These are phyloP conservation scores for Enteromius fasciolatus DNA, from an alignment of 2,797 vertebrate species.

Conservation along the genomic window DNA sequence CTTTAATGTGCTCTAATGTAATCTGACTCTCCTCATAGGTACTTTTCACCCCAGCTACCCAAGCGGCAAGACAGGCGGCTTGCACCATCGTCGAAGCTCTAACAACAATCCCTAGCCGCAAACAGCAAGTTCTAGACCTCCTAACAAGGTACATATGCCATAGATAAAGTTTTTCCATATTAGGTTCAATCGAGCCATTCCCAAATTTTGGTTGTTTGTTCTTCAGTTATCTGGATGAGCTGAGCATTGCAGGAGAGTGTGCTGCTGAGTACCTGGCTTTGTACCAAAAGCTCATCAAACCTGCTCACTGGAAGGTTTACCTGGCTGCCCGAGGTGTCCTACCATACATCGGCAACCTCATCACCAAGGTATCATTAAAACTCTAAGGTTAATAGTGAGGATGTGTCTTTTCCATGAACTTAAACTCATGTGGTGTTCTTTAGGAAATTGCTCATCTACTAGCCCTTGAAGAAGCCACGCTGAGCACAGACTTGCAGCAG, in stretches of 20 bases:
- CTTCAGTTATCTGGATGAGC: slow-evolving; percentile 92
- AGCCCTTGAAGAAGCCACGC: slow-evolving; percentile 93
- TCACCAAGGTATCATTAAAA: slow-evolving; percentile 87
- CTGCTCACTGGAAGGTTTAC: slow-evolving; percentile 97
- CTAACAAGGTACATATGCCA: slow-evolving; percentile 87
- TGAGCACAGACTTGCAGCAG: slow-evolving; percentile 97
- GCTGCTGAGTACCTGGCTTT: slow-evolving; percentile 93
- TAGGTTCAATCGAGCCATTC: background rate
- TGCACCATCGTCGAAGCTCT: slow-evolving; percentile 97
- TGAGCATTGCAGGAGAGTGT: slow-evolving; percentile 95
- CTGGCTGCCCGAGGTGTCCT: slow-evolving; percentile 94
- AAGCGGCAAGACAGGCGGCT: slow-evolving; percentile 95
- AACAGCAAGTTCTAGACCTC: slow-evolving; percentile 95
- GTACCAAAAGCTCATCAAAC: slow-evolving; percentile 97
- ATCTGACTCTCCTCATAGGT: slow-evolving; percentile 76
- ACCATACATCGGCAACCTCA: slow-evolving; percentile 95
- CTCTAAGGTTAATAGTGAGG: background rate
- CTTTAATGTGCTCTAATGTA: background rate
- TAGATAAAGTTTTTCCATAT: background rate
- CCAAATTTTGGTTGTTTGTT: slow-evolving; percentile 11
- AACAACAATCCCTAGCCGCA: slow-evolving; percentile 94
- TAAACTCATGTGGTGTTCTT: slow-evolving; percentile 13
- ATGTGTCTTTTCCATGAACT: background rate
- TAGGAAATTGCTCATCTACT: slow-evolving; percentile 97
- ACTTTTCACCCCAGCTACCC: slow-evolving; percentile 96